Evolutionary conservation across 2,888 invertebrate species (phyloP), one percentile per base, ranked within the genome.

Genomic region (Pandemis cinnamomeana): DNA sequence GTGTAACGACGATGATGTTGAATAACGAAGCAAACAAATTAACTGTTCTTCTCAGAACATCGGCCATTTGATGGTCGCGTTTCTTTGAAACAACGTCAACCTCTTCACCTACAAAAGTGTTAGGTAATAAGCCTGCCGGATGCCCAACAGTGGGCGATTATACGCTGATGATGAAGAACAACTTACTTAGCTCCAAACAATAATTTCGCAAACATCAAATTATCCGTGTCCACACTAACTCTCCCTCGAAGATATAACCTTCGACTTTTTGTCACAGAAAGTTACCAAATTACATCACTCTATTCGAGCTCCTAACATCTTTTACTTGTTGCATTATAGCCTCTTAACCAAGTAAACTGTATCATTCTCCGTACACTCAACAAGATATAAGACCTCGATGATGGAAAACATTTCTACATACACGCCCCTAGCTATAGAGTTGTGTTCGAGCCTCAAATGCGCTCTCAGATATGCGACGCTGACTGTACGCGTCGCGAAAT

Each of bases 271-370:
- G 11, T 58, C 5, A 58, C 11, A 58, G 13, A 13, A 58, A 58
- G 11, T 58, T 58, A 2, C 10, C 58, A 27, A 58, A 58, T 58
- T 27, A 58, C 11, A 27, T 11, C 58, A 11, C 58, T 27, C 27
- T 55, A 48, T 55, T 27, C 27, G 1, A 51, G 51, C n/a, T 11
- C 13, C 48, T 55, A 8, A 55, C 53, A 15, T 55, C 7, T 27
- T 11, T 5, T 11, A 58, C 58, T 58, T 58, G 58, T 58, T 58
- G 58, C 58, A 58, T 58, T 58, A 58, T 58, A 27, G 58, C 58
- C 58, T 58, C 58, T 58, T 10, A 27, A 58, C 51, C n/a, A 51
- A 58, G 27, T 58, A 58, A 58, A 27, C 27, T 58, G 58, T 27
- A 27, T 20, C 58, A 58, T 58, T 58, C 27, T 58, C 5, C 5